These are phyloP conservation scores for Melanotaenia nigrans DNA, from an alignment of 2,797 vertebrate genomes.

Conservation along the genomic window DNA sequence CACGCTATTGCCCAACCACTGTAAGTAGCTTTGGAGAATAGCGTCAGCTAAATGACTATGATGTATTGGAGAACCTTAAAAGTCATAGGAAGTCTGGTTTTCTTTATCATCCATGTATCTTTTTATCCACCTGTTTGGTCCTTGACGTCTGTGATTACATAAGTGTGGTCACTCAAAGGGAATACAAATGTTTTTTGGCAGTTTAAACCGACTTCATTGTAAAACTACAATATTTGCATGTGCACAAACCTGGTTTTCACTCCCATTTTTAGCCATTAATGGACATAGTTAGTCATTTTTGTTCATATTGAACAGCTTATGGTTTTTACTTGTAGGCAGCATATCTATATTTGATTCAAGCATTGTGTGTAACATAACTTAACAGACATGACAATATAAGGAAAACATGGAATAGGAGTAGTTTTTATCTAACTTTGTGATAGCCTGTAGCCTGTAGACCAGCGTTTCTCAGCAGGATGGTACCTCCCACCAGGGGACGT, in stretches of 20 bases:
- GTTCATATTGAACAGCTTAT: not conserved
- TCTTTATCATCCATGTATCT: not conserved
- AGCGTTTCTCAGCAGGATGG: too few relatives aligned
- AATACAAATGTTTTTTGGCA: slow-evolving; percentile 9
- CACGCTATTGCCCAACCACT: too few relatives aligned
- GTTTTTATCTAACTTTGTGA: too few relatives aligned
- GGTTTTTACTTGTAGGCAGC: too few relatives aligned
- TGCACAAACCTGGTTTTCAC: not conserved
- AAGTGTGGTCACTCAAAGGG: slow-evolving; percentile 19
- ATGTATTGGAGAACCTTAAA: slow-evolving; percentile 28
- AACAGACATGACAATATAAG: not conserved
- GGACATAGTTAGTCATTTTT: not conserved
- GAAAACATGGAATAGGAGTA: not conserved
- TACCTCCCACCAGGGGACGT: too few relatives aligned
- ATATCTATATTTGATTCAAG: too few relatives aligned
- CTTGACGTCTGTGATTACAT: slow-evolving; percentile 13
- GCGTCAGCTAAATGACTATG: too few relatives aligned
- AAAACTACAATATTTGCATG: not conserved
- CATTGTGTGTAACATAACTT: not conserved
- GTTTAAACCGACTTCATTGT: not conserved
- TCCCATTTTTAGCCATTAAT: not conserved
- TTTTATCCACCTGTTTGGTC: slow-evolving; percentile 18
- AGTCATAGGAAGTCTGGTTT: not conserved
- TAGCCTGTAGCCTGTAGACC: too few relatives aligned
- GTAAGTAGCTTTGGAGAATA: too few relatives aligned